Evolutionary conservation across 2,888 invertebrate genomes (phyloP).

Genomic region (Platynereis dumerilii): DNA sequence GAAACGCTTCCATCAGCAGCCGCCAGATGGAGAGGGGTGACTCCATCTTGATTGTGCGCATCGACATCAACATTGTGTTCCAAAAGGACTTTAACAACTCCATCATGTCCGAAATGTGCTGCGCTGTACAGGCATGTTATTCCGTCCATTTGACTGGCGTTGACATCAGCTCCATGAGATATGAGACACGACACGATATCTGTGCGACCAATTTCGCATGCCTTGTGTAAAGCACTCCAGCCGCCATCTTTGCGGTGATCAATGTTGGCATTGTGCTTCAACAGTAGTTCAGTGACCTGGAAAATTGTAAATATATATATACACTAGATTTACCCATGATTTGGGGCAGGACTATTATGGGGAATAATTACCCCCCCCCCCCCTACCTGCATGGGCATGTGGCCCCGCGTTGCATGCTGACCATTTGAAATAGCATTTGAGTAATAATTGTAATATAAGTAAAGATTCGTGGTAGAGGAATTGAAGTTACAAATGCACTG

Average conservation of each 20-base stretch:
- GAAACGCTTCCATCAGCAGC: constrained; percentile 22
- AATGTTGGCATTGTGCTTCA: constrained; percentile 19
- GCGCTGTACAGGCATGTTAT: constrained; percentile 26
- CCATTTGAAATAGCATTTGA: too few relatives aligned
- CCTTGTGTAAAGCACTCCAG: constrained; percentile 28
- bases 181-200: constrained; percentile 11
- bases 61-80: constrained; percentile 8
- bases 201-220: constrained; percentile 17
- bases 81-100: constrained; percentile 11
- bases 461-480: too few relatives aligned
- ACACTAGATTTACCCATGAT: too few relatives aligned
- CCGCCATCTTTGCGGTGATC: constrained; percentile 23
- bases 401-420: too few relatives aligned
- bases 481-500: too few relatives aligned
- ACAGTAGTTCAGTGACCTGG: constrained; percentile 16
- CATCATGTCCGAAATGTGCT: constrained; percentile 25
- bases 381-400: too few relatives aligned
- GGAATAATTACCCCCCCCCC: too few relatives aligned
- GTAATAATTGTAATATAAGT: too few relatives aligned
- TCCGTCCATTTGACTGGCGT: constrained; percentile 20
- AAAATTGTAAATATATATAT: too few relatives aligned
- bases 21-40: constrained; percentile 22
- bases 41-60: not conserved
- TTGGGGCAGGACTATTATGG: too few relatives aligned
- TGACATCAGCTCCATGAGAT: constrained; percentile 21